Conservation (phyloP, 2,888 invertebrate genomes). For the Caenorhabditis sp. region DNA sequence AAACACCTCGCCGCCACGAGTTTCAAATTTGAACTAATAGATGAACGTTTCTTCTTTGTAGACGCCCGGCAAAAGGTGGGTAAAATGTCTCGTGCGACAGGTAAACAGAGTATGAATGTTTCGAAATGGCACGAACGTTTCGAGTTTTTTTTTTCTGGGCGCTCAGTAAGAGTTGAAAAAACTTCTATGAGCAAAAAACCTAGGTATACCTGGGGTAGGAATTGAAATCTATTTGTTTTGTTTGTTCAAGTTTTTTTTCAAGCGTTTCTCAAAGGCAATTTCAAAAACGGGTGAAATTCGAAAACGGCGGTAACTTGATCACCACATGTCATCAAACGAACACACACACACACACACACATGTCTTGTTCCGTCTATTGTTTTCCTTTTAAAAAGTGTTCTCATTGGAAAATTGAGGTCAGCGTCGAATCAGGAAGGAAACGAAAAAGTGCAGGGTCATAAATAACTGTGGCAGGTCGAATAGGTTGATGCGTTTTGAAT, state of each 20-base stretch:
- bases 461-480: conserved; percentile 25
- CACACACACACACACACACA: too few species aligned
- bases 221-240: conserved; percentile 14
- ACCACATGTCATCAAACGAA: conserved; percentile 37
- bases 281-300: conserved; percentile 25
- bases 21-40: conserved; percentile 38
- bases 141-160: conserved; percentile 15
- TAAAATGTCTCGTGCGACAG: conserved; percentile 39
- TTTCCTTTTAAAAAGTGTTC: conserved; percentile 35
- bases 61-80: conserved; percentile 40
- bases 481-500: not conserved
- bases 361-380: conserved; percentile 39
- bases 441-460: conserved; percentile 51
- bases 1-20: conserved; percentile 13
- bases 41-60: conserved; percentile 39
- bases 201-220: not conserved
- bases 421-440: conserved; percentile 24
- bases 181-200: not conserved
- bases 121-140: conserved; percentile 61
- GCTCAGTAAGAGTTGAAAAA: conserved; percentile 1
- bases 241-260: conserved; percentile 24
- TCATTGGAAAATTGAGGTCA: conserved; percentile 46
- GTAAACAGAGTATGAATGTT: conserved; percentile 60
- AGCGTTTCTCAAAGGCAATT: conserved; percentile 35
- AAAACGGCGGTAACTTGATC: conserved; percentile 45